Conservation (phyloP, 2,113 vertebrate genomes). For the Peromyscus maniculatus region DNA sequence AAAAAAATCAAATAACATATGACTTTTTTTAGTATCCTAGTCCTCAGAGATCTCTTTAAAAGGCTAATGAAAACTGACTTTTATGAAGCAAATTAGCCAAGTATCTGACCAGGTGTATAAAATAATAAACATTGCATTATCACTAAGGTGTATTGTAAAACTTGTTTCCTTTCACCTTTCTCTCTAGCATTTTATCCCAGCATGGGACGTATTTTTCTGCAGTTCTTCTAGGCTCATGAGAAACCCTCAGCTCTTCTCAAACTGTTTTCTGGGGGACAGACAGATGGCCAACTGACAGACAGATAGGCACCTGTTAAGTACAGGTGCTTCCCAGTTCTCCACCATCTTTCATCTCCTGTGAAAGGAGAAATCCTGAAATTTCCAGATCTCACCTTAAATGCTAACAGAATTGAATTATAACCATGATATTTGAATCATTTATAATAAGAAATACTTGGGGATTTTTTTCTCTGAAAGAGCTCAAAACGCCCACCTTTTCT, state of each 20-base stretch:
- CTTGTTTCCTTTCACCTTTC: background rate
- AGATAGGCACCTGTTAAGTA: background rate
- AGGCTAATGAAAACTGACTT: conserved; percentile 7
- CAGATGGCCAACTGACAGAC: background rate
- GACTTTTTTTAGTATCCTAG: background rate
- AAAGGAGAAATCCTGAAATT: background rate
- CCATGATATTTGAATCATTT: conserved; percentile 11
- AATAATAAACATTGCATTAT: background rate
- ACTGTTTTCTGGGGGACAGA: background rate
- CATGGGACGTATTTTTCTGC: background rate
- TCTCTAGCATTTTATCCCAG: background rate
- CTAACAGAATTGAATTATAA: conserved; percentile 52
- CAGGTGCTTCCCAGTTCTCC: background rate
- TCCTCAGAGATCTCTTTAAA: background rate
- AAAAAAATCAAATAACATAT: background rate
- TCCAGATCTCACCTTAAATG: background rate
- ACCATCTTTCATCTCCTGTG: background rate
- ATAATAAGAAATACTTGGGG: background rate
- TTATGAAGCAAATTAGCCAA: conserved; percentile 3
- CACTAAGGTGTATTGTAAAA: background rate
- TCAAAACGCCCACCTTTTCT: background rate
- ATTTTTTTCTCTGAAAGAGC: conserved; percentile 34
- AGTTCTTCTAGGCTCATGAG: background rate
- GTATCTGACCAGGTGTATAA: background rate
- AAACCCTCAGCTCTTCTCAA: background rate